Percentiles rank a stretch among this genome's conserved stretches.
phyloP scores from a whole-genome alignment of 1,140 invertebrate genomes.

The Globodera ellingtonae region DNA sequence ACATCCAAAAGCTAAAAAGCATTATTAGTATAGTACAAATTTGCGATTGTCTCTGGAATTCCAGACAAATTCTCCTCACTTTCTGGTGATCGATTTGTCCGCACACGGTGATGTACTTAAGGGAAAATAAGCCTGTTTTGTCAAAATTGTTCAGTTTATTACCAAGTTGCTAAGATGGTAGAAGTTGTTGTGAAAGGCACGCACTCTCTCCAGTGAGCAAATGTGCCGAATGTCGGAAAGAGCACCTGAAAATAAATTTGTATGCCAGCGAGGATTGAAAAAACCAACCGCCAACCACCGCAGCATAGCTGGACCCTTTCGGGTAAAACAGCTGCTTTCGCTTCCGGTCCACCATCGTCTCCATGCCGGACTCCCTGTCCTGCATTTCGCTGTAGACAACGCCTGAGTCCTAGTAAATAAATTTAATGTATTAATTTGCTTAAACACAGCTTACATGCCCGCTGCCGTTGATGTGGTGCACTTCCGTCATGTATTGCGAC shows the following conservation, averaged over 20 bases:
- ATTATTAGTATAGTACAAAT: not conserved
- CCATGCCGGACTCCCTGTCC: slow-evolving; percentile 67
- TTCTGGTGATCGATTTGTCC: slow-evolving; percentile 76
- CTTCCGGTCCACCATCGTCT: slow-evolving; percentile 48
- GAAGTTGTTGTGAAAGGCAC: slow-evolving; percentile 79
- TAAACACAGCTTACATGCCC: slow-evolving; percentile 69
- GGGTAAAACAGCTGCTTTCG: slow-evolving; percentile 53
- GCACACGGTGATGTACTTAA: slow-evolving; percentile 75
- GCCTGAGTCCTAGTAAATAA: slow-evolving; percentile 73
- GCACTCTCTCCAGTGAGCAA: slow-evolving; percentile 80
- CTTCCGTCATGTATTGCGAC: slow-evolving; percentile 81
- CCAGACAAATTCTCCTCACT: not conserved
- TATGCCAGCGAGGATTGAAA: slow-evolving; percentile 71
- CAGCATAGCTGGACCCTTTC: slow-evolving; percentile 65
- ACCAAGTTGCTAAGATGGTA: slow-evolving; percentile 87
- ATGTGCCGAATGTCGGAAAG: slow-evolving; percentile 81
- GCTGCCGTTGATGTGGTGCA: slow-evolving; percentile 84
- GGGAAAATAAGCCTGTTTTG: not conserved
- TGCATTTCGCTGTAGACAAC: slow-evolving; percentile 94
- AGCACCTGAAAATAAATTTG: slow-evolving; percentile 75
- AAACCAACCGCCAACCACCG: slow-evolving; percentile 74
- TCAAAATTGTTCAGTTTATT: slow-evolving; percentile 74
- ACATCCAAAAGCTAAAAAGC: slow-evolving; percentile 24
- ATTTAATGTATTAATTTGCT: too few relatives aligned
- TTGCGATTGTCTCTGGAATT: slow-evolving; percentile 1